Conservation (phyloP, 2,113 vertebrate genomes). For the Odocoileus virginianus region DNA sequence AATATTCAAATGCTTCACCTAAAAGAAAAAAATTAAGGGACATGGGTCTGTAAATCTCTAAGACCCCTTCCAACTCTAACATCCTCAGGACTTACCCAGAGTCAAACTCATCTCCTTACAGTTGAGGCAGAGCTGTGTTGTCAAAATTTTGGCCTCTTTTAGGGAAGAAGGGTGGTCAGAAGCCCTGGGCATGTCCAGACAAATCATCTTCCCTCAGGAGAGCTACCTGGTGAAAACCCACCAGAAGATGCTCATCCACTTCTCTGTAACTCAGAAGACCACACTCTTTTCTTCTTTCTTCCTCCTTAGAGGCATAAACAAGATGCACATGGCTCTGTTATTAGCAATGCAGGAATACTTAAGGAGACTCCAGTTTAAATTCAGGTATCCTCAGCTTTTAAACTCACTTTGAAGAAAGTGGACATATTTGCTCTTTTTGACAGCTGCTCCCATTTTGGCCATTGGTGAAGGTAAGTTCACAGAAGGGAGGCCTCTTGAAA, state of each 20-base stretch:
- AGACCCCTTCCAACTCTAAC: neutral
- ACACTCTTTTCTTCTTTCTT: neutral
- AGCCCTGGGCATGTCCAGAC: neutral
- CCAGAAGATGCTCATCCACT: neutral
- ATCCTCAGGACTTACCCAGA: neutral
- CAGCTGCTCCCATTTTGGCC: neutral
- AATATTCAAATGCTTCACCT: neutral
- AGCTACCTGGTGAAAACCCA: neutral
- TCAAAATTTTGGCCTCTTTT: neutral
- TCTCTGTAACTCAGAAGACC: neutral
- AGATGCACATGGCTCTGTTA: neutral
- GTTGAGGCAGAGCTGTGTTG: neutral
- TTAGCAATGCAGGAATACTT: neutral
- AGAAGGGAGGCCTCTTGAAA: neutral
- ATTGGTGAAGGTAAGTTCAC: neutral
- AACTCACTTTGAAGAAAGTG: neutral
- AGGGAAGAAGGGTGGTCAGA: neutral
- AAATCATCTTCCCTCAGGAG: neutral
- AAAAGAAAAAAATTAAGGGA: neutral
- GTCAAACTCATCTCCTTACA: neutral
- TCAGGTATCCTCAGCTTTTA: neutral
- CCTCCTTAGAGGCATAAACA: neutral
- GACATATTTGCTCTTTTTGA: neutral
- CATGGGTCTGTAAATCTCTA: neutral
- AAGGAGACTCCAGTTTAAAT: neutral